Conservation (phyloP, 2,113 vertebrate genomes). For the Hucho hucho region DNA sequence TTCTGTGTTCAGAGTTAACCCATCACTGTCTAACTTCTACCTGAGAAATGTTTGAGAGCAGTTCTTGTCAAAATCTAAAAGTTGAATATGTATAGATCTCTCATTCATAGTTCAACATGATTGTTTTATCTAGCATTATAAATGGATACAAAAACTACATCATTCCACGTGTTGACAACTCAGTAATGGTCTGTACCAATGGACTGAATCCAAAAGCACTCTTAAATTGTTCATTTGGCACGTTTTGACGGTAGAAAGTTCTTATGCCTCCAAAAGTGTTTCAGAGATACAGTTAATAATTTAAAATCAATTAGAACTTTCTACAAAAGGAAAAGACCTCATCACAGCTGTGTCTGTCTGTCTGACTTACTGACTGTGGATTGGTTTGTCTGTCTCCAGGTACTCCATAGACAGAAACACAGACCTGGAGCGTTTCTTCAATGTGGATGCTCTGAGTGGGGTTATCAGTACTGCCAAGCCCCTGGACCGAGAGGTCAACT, state of each 20-base stretch:
- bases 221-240: background rate
- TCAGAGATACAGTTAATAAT: background rate
- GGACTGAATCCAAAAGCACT: background rate
- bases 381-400: conserved; percentile 68
- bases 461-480: conserved; percentile 90
- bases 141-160: too few species aligned
- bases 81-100: background rate
- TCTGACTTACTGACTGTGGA: conserved; percentile 2
- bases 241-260: background rate
- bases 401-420: conserved; percentile 98
- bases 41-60: conserved; percentile 5
- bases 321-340: background rate
- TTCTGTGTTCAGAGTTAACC: conserved; percentile 31
- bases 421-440: conserved; percentile 95
- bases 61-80: conserved; percentile 12
- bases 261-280: background rate
- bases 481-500: conserved; percentile 91
- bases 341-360: background rate
- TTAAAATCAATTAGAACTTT: too few species aligned
- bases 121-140: too few species aligned
- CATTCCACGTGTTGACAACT: background rate
- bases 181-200: background rate
- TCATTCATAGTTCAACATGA: too few species aligned
- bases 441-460: conserved; percentile 90
- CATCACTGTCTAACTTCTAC: too few species aligned